Conservation (phyloP, 2,888 invertebrate genomes). For the Melikaiella ostensackeni region DNA sequence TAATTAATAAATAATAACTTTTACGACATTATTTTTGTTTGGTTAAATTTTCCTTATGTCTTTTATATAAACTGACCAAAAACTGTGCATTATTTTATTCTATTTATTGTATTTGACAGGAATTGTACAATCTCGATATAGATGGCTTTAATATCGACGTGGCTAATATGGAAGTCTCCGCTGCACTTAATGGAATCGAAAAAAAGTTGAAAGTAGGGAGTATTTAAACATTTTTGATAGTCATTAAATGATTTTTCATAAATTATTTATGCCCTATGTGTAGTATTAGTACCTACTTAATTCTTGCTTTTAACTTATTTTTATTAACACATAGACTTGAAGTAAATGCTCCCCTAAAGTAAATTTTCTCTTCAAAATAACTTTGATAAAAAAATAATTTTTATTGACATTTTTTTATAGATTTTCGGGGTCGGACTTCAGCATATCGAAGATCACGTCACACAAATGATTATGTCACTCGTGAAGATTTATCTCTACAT, state of each 20-base stretch:
- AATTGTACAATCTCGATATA: constrained; percentile 55
- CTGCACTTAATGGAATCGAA: constrained; percentile 44
- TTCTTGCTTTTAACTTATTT: too few relatives aligned
- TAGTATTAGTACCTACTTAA: too few relatives aligned
- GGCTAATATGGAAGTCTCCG: constrained; percentile 48
- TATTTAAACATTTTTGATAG: too few relatives aligned
- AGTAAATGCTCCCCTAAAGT: constrained; percentile 7
- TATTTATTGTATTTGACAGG: constrained; percentile 57
- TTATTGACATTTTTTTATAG: constrained; percentile 54
- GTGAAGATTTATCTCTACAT: constrained; percentile 58
- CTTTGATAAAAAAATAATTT: not conserved
- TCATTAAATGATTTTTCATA: too few relatives aligned
- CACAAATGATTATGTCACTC: constrained; percentile 53
- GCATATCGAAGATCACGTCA: constrained; percentile 58
- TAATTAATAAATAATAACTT: not conserved
- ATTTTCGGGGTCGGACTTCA: constrained; percentile 38
- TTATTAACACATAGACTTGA: too few relatives aligned
- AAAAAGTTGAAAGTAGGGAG: constrained; percentile 28
- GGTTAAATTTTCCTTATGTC: not conserved
- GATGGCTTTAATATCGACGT: constrained; percentile 64
- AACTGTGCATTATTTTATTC: not conserved
- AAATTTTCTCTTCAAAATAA: not conserved
- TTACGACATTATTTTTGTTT: not conserved
- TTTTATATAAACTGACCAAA: not conserved
- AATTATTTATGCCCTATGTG: too few relatives aligned